Evolutionary conservation across 2,888 invertebrate species (phyloP).

Genomic region (Mesorhabditis spiculigera): DNA sequence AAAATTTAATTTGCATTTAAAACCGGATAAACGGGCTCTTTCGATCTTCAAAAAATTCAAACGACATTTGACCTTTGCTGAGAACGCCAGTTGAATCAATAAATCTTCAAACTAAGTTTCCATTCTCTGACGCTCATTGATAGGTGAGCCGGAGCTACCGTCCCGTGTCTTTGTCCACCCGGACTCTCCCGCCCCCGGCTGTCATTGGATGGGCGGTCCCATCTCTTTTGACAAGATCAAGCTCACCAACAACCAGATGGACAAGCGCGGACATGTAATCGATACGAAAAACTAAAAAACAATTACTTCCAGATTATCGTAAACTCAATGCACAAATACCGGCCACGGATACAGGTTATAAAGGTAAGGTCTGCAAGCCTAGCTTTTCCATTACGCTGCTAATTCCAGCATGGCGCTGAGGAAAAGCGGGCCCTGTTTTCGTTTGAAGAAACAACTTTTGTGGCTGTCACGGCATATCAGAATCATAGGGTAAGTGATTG

Average conservation of each 20-base stretch:
- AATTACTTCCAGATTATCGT: slow-evolving; percentile 80
- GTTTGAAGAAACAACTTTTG: slow-evolving; percentile 95
- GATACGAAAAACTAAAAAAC: background rate
- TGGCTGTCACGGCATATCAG: slow-evolving; percentile 98
- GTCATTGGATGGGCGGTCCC: slow-evolving; percentile 85
- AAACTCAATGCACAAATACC: slow-evolving; percentile 99
- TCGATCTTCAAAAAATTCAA: too few relatives aligned
- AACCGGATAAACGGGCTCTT: too few relatives aligned
- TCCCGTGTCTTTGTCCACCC: slow-evolving; percentile 84
- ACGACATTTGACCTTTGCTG: too few relatives aligned
- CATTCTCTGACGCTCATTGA: too few relatives aligned
- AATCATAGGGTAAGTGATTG: slow-evolving; percentile 76
- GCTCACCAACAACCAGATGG: slow-evolving; percentile 95
- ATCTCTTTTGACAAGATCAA: slow-evolving; percentile 96
- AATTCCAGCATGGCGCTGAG: slow-evolving; percentile 15
- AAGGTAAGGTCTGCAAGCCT: background rate
- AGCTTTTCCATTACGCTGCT: background rate
- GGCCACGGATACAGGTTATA: slow-evolving; percentile 92
- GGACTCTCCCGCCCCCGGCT: slow-evolving; percentile 88
- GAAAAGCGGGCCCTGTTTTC: slow-evolving; percentile 69
- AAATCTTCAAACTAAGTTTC: too few relatives aligned
- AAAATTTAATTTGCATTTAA: too few relatives aligned
- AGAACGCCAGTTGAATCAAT: too few relatives aligned
- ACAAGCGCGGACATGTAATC: slow-evolving; percentile 87
- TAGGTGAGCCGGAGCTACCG: slow-evolving; percentile 76